Percentiles rank a stretch among this genome's conserved stretches.
These are phyloP conservation scores for Malacoctenus gilli DNA, from an alignment of 2,797 vertebrate species.

Conservation along the genomic window DNA sequence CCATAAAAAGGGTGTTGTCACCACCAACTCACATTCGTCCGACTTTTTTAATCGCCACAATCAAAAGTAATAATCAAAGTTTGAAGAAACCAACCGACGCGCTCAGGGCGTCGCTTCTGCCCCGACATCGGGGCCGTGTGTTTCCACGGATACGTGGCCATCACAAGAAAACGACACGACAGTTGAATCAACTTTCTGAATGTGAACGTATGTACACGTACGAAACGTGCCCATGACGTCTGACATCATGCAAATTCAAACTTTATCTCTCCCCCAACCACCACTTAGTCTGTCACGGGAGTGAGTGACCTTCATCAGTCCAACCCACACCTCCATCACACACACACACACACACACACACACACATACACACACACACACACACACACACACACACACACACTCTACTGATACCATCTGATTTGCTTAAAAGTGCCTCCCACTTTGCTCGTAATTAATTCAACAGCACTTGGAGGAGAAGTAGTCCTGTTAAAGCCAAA, in stretches of 20 bases:
- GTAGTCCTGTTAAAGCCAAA: slow-evolving; percentile 70
- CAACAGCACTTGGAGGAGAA: slow-evolving; percentile 64
- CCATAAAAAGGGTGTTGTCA: too few species aligned
- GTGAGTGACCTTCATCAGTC: slow-evolving; percentile 65
- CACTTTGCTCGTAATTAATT: slow-evolving; percentile 76
- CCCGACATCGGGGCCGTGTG: neutral
- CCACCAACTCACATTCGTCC: too few species aligned
- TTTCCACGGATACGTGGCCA: neutral
- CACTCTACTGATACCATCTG: slow-evolving; percentile 45
- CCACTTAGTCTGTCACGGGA: slow-evolving; percentile 31
- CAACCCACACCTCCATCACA: too few species aligned
- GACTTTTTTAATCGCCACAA: too few species aligned
- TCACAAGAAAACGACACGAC: neutral
- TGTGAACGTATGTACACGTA: slow-evolving; percentile 1
- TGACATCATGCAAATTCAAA: slow-evolving; percentile 46
- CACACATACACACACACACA: neutral
- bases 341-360: too few species aligned
- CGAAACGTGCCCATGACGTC: slow-evolving; percentile 13
- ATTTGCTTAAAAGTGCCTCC: slow-evolving; percentile 67
- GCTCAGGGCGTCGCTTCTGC: too few species aligned
- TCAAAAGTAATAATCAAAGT: too few species aligned
- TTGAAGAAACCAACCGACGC: too few species aligned
- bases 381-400: slow-evolving; percentile 5
- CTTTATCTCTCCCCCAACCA: slow-evolving; percentile 28
- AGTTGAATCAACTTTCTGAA: slow-evolving; percentile 6